Conservation (phyloP, 2,797 vertebrate species). For the Mormyrus hasselquistii region DNA sequence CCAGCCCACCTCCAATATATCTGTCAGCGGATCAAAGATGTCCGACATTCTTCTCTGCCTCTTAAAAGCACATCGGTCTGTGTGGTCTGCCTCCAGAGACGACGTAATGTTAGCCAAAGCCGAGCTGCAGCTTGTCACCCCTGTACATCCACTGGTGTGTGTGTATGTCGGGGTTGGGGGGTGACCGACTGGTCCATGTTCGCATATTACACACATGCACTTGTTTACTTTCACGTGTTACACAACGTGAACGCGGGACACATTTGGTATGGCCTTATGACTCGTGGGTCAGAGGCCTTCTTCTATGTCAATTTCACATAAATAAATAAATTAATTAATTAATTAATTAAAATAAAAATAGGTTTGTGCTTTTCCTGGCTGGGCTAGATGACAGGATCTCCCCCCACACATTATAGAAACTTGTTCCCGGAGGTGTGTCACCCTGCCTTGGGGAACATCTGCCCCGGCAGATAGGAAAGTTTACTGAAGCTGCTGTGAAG, state of each 20-base stretch:
- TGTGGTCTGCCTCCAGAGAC: constrained; percentile 51
- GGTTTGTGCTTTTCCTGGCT: background rate
- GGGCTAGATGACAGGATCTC: background rate
- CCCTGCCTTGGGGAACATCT: background rate
- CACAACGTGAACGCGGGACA: background rate
- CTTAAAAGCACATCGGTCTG: constrained; percentile 39
- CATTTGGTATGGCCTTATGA: background rate
- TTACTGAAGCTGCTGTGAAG: background rate
- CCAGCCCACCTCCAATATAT: constrained; percentile 23
- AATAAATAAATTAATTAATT: background rate
- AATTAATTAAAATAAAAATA: background rate
- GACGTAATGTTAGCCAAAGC: constrained; percentile 32
- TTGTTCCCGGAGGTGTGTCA: background rate
- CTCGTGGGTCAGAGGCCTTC: background rate
- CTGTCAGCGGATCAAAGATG: constrained; percentile 46
- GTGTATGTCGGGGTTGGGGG: background rate
- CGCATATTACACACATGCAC: background rate
- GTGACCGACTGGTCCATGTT: background rate
- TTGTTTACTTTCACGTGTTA: background rate
- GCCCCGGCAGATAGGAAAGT: background rate
- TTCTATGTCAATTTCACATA: background rate
- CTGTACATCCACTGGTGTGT: background rate
- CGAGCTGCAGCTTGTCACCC: constrained; percentile 37
- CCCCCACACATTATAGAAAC: background rate
- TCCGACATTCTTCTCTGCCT: constrained; percentile 44